Conservation (phyloP, 1,140 invertebrate genomes). For the Anastatus disparis region DNA sequence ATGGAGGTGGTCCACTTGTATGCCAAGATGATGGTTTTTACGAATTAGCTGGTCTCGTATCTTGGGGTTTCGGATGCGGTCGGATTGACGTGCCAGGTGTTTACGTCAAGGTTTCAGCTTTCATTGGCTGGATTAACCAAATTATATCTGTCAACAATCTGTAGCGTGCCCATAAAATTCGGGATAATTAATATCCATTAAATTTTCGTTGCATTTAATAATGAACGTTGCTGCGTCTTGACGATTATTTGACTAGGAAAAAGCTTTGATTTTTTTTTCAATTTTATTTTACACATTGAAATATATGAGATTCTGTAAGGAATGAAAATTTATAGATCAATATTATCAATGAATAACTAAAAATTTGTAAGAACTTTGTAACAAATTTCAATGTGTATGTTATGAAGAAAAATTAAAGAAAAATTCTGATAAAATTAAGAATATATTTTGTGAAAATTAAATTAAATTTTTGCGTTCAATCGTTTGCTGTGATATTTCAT, state of each 20-base stretch:
- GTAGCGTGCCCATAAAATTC: slow-evolving; percentile 59
- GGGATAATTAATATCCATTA: neutral
- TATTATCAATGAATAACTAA: too few species aligned
- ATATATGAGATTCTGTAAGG: too few species aligned
- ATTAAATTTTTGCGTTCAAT: slow-evolving; percentile 24
- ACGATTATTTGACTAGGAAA: slow-evolving; percentile 34
- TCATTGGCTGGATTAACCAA: slow-evolving; percentile 97
- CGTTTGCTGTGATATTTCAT: slow-evolving; percentile 35
- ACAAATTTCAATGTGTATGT: too few species aligned
- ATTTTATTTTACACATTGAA: too few species aligned
- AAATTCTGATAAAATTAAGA: neutral
- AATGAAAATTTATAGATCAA: too few species aligned
- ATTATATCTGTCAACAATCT: slow-evolving; percentile 95
- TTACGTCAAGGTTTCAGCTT: slow-evolving; percentile 93
- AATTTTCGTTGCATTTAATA: too few species aligned
- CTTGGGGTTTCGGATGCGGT: slow-evolving; percentile 93
- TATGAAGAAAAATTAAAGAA: too few species aligned
- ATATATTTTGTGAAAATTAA: neutral
- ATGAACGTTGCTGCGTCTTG: slow-evolving; percentile 41
- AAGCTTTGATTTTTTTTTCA: too few species aligned
- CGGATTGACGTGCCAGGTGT: slow-evolving; percentile 89
- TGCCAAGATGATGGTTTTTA: slow-evolving; percentile 94
- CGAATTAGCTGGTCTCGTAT: slow-evolving; percentile 89
- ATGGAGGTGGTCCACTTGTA: slow-evolving; percentile 90
- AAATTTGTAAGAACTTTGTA: too few species aligned